A percentile compares a stretch with the other conserved stretches of the same genome.
phyloP scores from a whole-genome alignment of 2,888 invertebrate genomes.

The Oconnorella tubifera region DNA sequence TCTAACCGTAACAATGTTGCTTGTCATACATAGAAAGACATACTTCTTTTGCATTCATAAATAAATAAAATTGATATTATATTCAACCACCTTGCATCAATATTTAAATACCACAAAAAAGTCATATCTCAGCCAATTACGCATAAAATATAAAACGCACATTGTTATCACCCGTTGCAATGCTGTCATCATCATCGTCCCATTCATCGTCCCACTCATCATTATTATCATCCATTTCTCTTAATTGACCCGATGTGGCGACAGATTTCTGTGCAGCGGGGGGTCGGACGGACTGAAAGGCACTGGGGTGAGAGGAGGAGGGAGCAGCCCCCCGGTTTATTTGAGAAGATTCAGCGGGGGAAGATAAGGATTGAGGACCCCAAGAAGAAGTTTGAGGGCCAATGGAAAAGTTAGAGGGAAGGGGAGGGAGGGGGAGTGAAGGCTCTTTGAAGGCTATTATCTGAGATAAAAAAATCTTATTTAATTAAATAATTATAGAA shows the following conservation, averaged over 20 bases:
- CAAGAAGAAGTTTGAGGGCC: neutral
- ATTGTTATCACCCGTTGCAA: conserved; percentile 20
- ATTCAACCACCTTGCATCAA: no score
- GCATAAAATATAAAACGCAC: no score
- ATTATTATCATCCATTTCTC: conserved; percentile 15
- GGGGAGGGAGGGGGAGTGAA: conserved; percentile 21
- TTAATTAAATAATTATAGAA: no score
- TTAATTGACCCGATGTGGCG: neutral
- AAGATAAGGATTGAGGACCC: neutral
- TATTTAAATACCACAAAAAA: no score
- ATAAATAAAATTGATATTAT: no score
- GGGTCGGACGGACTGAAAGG: neutral
- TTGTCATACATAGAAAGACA: no score
- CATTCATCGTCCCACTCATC: conserved; percentile 34
- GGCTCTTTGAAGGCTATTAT: conserved; percentile 18
- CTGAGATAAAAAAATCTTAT: conserved; percentile 1
- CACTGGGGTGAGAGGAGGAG: neutral
- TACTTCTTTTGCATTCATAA: no score
- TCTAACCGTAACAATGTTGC: no score
- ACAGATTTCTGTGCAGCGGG: no score
- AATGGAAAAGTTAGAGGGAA: conserved; percentile 1
- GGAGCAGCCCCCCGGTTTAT: no score
- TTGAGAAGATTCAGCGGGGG: conserved; percentile 1
- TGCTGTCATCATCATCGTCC: conserved; percentile 32
- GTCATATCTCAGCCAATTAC: no score